Evolutionary conservation across 2,797 vertebrate genomes (phyloP).

Genomic region (Microchirus variegatus): DNA sequence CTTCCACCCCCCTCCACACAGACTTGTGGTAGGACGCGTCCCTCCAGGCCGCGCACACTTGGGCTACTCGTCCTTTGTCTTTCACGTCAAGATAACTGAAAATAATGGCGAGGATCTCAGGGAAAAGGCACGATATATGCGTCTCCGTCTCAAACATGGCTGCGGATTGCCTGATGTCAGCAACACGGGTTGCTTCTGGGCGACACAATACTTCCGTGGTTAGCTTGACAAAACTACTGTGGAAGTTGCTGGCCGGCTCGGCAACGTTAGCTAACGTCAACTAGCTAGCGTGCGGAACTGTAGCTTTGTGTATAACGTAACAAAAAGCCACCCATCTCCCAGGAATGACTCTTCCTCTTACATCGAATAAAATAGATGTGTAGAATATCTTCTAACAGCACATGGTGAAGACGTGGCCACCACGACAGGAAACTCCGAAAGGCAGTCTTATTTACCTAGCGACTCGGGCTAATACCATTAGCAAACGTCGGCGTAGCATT

Average conservation of each 20-base stretch:
- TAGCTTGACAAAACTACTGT: conserved; percentile 51
- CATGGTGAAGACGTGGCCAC: neutral
- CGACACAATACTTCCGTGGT: conserved; percentile 37
- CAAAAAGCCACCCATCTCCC: conserved; percentile 36
- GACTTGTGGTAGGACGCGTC: conserved; percentile 98
- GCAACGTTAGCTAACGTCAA: conserved; percentile 55
- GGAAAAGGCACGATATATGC: conserved; percentile 96
- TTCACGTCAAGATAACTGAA: conserved; percentile 96
- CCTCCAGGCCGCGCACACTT: conserved; percentile 96
- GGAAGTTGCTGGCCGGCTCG: conserved; percentile 58
- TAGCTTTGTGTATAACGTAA: conserved; percentile 42
- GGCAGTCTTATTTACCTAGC: conserved; percentile 54
- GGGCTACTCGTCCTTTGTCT: conserved; percentile 95
- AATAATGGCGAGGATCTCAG: conserved; percentile 96
- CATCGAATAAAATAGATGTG: neutral
- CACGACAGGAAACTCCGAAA: conserved; percentile 19
- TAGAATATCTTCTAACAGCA: accelerated
- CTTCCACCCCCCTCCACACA: conserved; percentile 97
- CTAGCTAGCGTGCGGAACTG: conserved; percentile 45
- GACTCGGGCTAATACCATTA: conserved; percentile 57
- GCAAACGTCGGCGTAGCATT: conserved; percentile 31
- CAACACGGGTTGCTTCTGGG: conserved; percentile 21
- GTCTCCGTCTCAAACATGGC: conserved; percentile 90
- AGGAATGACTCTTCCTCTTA: neutral
- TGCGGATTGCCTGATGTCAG: conserved; percentile 9